phyloP scores from a whole-genome alignment of 2,113 vertebrate genomes.

The Peromyscus leucopus region DNA sequence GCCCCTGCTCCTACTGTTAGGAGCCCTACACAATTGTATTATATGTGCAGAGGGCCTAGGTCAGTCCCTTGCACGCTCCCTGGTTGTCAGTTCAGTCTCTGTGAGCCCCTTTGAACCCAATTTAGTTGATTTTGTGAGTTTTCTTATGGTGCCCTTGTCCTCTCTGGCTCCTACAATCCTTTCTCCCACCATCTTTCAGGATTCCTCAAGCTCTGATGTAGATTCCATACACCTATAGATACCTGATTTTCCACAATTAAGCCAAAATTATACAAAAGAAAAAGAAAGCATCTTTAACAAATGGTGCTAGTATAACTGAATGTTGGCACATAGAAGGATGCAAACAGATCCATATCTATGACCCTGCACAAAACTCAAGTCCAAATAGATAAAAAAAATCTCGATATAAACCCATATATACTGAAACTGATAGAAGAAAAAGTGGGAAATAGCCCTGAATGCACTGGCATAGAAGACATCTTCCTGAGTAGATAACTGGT shows the following conservation, averaged over 20 bases:
- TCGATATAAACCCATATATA: too few relatives aligned
- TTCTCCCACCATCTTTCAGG: background rate
- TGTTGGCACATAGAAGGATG: background rate
- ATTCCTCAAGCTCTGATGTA: background rate
- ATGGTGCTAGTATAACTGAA: background rate
- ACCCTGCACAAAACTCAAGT: background rate
- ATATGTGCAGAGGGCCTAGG: background rate
- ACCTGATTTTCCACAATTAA: background rate
- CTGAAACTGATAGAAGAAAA: background rate
- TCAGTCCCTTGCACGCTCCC: background rate
- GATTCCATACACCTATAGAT: background rate
- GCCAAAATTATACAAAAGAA: background rate
- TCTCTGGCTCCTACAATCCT: background rate
- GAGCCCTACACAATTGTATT: background rate
- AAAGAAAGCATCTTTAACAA: background rate
- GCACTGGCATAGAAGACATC: background rate
- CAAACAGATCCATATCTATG: background rate
- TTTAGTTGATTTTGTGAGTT: background rate
- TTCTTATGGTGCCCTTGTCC: background rate
- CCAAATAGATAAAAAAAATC: background rate
- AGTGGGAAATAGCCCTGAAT: background rate
- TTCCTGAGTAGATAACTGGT: background rate
- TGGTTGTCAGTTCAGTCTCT: background rate
- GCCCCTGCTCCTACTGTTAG: background rate
- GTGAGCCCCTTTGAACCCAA: background rate